These are phyloP conservation scores for Myrmecophaga tridactyla DNA, from an alignment of 2,113 vertebrate species.

Conservation along the genomic window DNA sequence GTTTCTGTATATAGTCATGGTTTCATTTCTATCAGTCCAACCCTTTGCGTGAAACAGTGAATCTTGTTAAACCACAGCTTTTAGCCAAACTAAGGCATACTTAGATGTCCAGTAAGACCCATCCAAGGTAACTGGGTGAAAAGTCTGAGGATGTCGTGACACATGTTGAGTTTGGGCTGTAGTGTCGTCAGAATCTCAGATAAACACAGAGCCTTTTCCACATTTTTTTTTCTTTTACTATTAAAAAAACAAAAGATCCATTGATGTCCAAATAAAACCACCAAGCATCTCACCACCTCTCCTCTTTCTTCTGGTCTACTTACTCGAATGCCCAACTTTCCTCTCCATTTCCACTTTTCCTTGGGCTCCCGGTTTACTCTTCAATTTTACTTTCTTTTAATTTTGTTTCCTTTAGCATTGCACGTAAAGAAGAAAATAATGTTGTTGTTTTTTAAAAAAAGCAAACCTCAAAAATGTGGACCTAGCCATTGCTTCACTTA, in stretches of 20 bases:
- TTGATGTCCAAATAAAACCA: conserved; percentile 67
- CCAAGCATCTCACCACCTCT: conserved; percentile 47
- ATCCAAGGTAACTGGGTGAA: conserved; percentile 68
- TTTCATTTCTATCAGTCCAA: conserved; percentile 79
- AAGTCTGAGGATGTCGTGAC: conserved; percentile 75
- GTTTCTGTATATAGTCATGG: conserved; percentile 86
- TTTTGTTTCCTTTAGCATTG: conserved; percentile 36
- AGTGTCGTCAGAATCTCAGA: conserved; percentile 72
- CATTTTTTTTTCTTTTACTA: conserved; percentile 15
- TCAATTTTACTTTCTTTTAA: conserved; percentile 58
- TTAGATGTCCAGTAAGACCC: conserved; percentile 76
- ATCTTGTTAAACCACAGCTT: conserved; percentile 79
- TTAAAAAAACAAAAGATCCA: conserved; percentile 46
- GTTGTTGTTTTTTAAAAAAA: conserved; percentile 67
- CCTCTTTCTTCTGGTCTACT: neutral
- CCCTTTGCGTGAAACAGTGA: conserved; percentile 78
- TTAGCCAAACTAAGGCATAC: conserved; percentile 79
- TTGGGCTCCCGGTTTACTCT: neutral
- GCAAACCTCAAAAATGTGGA: conserved; percentile 50
- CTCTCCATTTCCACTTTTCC: conserved; percentile 38
- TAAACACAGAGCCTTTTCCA: conserved; percentile 67
- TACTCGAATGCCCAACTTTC: neutral
- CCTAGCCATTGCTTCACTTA: conserved; percentile 69
- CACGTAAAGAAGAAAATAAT: conserved; percentile 77
- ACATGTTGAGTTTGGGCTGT: conserved; percentile 70